Evolutionary conservation across 2,888 invertebrate species (phyloP).

Genomic region (Chymomyza amoena): DNA sequence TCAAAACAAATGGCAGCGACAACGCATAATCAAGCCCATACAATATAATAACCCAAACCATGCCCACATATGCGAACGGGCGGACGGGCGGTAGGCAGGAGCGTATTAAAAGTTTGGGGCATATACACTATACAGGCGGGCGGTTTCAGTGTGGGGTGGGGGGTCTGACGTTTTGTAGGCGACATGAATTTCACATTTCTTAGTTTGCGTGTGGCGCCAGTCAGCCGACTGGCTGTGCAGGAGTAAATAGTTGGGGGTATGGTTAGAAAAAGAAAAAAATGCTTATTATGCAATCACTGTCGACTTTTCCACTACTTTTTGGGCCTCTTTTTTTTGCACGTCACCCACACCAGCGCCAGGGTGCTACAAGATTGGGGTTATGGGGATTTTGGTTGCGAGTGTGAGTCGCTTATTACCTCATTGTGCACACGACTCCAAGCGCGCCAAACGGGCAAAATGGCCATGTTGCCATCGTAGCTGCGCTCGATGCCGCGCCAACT

Average conservation of each 20-base stretch:
- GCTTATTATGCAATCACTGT: slow-evolving; percentile 72
- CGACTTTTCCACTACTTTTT: slow-evolving; percentile 43
- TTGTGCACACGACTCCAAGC: slow-evolving; percentile 88
- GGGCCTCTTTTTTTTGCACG: slow-evolving; percentile 34
- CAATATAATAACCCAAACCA: neutral
- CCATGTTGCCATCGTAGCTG: slow-evolving; percentile 82
- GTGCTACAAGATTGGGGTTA: slow-evolving; percentile 11
- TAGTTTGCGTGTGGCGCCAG: slow-evolving; percentile 71
- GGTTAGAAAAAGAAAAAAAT: slow-evolving; percentile 33
- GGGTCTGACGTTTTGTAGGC: neutral
- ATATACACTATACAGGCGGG: neutral
- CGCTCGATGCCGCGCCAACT: slow-evolving; percentile 88
- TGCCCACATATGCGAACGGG: neutral
- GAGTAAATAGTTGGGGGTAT: slow-evolving; percentile 11
- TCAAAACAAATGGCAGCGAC: slow-evolving; percentile 6
- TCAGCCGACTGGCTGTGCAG: slow-evolving; percentile 45
- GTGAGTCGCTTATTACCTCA: slow-evolving; percentile 79
- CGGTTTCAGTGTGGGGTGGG: neutral
- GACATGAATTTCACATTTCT: slow-evolving; percentile 61
- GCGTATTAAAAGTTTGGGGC: neutral
- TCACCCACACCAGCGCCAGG: neutral
- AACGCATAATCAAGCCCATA: slow-evolving; percentile 40
- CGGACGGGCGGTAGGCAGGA: neutral
- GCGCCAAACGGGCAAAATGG: slow-evolving; percentile 88
- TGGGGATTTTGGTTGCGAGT: neutral